Evolutionary conservation across 2,888 invertebrate species (phyloP), one percentile per base, ranked within the genome.

Genomic region (Athalia circularis): DNA sequence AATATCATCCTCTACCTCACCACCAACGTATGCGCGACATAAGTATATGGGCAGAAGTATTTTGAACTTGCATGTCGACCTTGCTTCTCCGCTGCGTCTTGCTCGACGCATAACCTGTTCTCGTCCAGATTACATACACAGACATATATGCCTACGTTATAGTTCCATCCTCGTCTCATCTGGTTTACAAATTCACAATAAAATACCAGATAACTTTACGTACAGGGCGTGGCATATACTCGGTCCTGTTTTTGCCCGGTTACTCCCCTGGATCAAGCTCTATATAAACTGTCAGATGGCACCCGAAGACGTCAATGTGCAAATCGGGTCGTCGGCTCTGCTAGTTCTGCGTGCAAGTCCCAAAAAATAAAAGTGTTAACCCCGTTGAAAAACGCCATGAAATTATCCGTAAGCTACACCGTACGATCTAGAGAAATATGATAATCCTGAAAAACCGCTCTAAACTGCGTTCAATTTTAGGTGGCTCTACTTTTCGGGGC

Each of bases 281-380:
- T 85, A 86, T 86, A 86, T 86, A 86, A 83, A 80, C 79, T 74
- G 79, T 62, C 74, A 65, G 52, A 76, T 79, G 77, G 75, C 79
- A 80, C 80, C 57, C 74, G 54, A 74, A 54, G 62, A 15, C 54
- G 7, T 72, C 78, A 62, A 70, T 74, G 72, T 64, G 8, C 48
- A 47, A 75, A 50, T 62, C 29, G 62, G 72, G 13, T 59, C n/a
- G 47, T 72, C 72, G 59, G 52, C 68, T 67, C 3, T 29, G 29
- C 29, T 47, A 54, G 62, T 72, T 57, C 29, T 43, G 64, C 43
- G 8, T 15, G 43, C 47, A 15, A 29, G 29, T 13, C 65, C 48
- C 29, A 43, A 62, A n/a, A 29, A 29, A 47, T 62, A 5, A 11
- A 59, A 7, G 57, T 78, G 13, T 70, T 48, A 5, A n/a, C 4